Percentiles rank a stretch among this genome's conserved stretches.
phyloP scores from a whole-genome alignment of 2,113 vertebrate genomes.

The Entelurus aequoreus region DNA sequence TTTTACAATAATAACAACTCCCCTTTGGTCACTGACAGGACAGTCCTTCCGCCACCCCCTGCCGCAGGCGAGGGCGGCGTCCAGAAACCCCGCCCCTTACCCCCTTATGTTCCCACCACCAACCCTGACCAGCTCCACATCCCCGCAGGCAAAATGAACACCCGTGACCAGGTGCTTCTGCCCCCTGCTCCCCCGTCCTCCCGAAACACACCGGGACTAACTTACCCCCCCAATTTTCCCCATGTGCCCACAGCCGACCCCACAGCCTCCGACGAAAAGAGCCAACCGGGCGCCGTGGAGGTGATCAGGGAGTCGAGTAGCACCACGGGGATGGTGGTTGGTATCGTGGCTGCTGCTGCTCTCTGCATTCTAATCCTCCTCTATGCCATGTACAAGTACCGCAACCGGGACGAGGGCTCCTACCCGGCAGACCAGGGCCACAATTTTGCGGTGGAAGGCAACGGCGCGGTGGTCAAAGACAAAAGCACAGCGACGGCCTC shows the following conservation, averaged over 20 bases:
- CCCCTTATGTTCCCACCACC: conserved; percentile 75
- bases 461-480: conserved; percentile 84
- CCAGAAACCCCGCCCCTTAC: conserved; percentile 71
- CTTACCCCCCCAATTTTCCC: conserved; percentile 84
- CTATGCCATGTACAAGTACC: conserved; percentile 97
- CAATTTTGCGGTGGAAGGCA: conserved; percentile 80
- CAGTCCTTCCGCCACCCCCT: conserved; percentile 79
- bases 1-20: conserved; percentile 90
- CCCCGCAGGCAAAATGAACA: conserved; percentile 91
- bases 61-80: conserved; percentile 71
- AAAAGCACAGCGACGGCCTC: conserved; percentile 73
- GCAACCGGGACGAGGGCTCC: conserved; percentile 92
- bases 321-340: conserved; percentile 95
- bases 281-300: conserved; percentile 85
- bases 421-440: conserved; percentile 90
- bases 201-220: conserved; percentile 80
- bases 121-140: conserved; percentile 81
- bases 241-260: conserved; percentile 91
- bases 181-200: conserved; percentile 82
- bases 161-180: conserved; percentile 84
- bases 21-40: conserved; percentile 90
- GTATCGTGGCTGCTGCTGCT: conserved; percentile 90
- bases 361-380: conserved; percentile 97
- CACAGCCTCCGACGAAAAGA: conserved; percentile 81
- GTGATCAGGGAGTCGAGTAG: conserved; percentile 92